Conservation (phyloP, 2,797 vertebrate genomes). For the Amniataba percoides region DNA sequence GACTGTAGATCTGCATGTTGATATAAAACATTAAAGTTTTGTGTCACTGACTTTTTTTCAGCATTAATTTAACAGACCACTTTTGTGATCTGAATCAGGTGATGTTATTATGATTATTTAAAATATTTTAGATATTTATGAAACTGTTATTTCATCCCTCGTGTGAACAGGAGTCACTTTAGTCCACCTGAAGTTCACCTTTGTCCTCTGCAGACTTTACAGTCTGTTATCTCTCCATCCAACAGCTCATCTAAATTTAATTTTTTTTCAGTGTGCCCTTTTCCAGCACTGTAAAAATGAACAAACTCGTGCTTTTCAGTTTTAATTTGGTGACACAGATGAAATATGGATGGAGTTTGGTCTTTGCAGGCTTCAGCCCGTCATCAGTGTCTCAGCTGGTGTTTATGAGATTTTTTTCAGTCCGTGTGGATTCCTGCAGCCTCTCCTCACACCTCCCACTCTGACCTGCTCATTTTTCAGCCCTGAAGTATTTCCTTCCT, state of each 20-base stretch:
- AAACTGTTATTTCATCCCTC: too few relatives aligned
- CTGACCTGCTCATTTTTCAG: constrained; percentile 20
- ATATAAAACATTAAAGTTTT: neutral
- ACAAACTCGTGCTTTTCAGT: neutral
- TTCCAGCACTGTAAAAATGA: neutral
- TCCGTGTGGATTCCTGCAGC: neutral
- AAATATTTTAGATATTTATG: neutral
- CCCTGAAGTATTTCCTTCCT: constrained; percentile 32
- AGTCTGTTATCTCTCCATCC: neutral
- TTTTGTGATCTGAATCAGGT: neutral
- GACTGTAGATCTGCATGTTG: neutral
- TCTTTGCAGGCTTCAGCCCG: neutral
- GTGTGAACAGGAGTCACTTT: neutral
- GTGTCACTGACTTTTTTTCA: neutral
- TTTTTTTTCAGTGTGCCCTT: too few relatives aligned
- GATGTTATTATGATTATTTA: neutral
- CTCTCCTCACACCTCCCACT: neutral
- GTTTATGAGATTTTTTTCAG: neutral
- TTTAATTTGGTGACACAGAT: neutral
- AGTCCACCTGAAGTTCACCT: neutral
- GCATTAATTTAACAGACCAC: neutral
- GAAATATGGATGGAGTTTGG: neutral
- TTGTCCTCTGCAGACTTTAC: neutral
- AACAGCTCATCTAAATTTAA: neutral
- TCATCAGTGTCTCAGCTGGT: neutral